Evolutionary conservation across 2,113 vertebrate species (phyloP).

Genomic region (Mirounga angustirostris): DNA sequence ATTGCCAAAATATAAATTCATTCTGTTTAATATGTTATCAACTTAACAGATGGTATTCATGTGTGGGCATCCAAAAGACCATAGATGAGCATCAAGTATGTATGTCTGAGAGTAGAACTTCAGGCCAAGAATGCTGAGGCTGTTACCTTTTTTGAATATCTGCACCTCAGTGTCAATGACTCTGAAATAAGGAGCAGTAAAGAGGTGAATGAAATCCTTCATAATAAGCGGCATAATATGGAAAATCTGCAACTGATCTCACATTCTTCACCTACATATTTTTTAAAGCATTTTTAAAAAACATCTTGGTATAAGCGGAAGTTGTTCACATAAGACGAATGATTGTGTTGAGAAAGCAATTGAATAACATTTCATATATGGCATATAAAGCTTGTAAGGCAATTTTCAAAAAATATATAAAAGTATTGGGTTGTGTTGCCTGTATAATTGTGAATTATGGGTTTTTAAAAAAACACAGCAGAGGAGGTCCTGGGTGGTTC

Average conservation of each 20-base stretch:
- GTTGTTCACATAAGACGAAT: not conserved
- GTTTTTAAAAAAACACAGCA: not conserved
- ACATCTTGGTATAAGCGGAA: not conserved
- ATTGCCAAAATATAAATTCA: constrained; percentile 66
- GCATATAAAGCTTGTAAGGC: not conserved
- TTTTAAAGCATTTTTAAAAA: not conserved
- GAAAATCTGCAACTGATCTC: not conserved
- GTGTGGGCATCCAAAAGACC: not conserved
- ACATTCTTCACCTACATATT: not conserved
- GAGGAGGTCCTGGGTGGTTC: not conserved
- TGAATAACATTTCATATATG: not conserved
- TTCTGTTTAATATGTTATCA: constrained; percentile 74
- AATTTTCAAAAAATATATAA: not conserved
- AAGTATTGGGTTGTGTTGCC: not conserved
- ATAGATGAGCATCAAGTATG: not conserved
- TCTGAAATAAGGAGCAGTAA: not conserved
- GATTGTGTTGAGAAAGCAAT: not conserved
- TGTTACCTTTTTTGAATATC: constrained; percentile 13
- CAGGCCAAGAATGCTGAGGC: constrained; percentile 5
- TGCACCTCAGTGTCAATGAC: not conserved
- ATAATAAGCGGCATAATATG: not conserved
- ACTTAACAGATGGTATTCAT: constrained; percentile 63
- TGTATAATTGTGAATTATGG: not conserved
- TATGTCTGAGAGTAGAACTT: constrained; percentile 44
- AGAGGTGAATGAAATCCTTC: not conserved